phyloP scores from a whole-genome alignment of 2,797 vertebrate genomes.

The Lepidocolaptes lacrymiger region DNA sequence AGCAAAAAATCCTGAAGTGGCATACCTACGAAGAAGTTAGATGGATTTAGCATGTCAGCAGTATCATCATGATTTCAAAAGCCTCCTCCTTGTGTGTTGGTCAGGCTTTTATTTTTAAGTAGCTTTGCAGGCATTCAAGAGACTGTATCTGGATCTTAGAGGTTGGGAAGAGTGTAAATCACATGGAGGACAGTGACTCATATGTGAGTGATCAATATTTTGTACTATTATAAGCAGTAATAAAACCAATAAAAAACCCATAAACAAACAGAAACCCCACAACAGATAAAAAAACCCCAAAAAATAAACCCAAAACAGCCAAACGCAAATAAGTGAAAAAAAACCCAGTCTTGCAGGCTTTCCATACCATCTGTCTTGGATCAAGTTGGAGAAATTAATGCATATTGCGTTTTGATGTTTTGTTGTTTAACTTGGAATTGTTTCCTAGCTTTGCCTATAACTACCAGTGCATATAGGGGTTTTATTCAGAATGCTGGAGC shows the following conservation, averaged over 20 bases:
- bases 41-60: not conserved
- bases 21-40: not conserved
- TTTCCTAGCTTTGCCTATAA: not conserved
- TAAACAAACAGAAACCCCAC: not conserved
- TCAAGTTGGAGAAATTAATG: not conserved
- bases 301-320: no score
- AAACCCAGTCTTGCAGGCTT: not conserved
- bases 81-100: not conserved
- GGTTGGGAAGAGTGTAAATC: not conserved
- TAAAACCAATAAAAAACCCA: not conserved
- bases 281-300: not conserved
- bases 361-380: not conserved
- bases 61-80: not conserved
- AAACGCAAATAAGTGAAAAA: not conserved
- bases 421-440: not conserved
- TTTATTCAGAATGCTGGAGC: not conserved
- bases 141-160: not conserved
- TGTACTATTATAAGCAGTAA: not conserved
- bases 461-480: not conserved
- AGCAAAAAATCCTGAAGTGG: not conserved
- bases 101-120: not conserved
- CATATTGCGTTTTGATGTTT: not conserved
- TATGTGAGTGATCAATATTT: not conserved
- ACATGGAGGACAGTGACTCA: not conserved
- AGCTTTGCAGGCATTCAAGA: not conserved